phyloP scores from a whole-genome alignment of 2,113 vertebrate species.

The Ageneiosus marmoratus region DNA sequence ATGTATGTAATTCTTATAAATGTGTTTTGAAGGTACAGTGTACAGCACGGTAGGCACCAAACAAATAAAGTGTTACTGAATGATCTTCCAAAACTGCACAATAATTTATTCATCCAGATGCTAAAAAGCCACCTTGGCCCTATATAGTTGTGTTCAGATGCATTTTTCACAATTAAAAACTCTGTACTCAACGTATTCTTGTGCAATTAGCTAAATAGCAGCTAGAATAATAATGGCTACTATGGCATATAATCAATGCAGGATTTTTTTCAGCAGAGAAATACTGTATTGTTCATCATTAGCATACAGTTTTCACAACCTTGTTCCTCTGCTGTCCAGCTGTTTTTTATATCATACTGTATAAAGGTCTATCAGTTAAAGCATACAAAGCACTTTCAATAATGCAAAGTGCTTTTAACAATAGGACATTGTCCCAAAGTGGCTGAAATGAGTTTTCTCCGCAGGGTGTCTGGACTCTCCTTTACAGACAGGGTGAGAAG shows the following conservation, averaged over 20 bases:
- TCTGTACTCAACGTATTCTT: neutral
- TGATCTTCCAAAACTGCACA: no score
- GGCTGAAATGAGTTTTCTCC: no score
- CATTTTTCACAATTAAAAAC: neutral
- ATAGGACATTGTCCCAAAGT: no score
- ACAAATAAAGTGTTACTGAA: neutral
- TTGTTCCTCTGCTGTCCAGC: neutral
- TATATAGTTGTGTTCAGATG: neutral
- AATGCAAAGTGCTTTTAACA: no score
- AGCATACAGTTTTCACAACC: neutral
- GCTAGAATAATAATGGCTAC: neutral
- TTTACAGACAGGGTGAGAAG: no score
- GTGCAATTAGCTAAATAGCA: conserved; percentile 7
- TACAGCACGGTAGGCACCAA: neutral
- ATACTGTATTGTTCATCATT: neutral
- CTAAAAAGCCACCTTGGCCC: conserved; percentile 1
- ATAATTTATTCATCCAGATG: neutral
- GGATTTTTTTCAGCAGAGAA: neutral
- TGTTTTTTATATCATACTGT: no score
- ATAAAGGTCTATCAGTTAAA: no score
- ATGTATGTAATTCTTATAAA: neutral
- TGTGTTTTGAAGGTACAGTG: neutral
- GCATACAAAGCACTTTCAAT: no score
- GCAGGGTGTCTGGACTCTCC: no score
- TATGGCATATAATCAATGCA: neutral